Evolutionary conservation across 2,113 vertebrate species (phyloP).

Genomic region (Riparia riparia): DNA sequence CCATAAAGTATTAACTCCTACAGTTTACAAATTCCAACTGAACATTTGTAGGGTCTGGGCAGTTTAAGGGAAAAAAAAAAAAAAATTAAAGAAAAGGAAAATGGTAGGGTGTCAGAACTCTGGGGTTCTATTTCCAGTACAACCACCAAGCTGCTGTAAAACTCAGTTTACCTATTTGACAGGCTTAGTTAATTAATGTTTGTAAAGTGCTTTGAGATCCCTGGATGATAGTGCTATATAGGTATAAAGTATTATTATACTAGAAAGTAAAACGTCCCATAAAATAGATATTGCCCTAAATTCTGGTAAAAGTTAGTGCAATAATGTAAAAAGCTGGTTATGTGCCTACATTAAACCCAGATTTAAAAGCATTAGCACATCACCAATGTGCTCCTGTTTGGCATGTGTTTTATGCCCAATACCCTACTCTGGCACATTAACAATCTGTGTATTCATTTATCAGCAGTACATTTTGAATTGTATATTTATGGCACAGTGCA

Average conservation of each 20-base stretch:
- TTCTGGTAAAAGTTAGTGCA: constrained; percentile 73
- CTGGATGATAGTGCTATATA: constrained; percentile 64
- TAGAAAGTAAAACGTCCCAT: constrained; percentile 52
- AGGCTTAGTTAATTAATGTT: constrained; percentile 75
- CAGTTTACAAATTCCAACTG: not conserved
- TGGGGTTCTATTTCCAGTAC: constrained; percentile 46
- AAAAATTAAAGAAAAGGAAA: not conserved
- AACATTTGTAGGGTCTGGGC: not conserved
- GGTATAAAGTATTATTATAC: constrained; percentile 77
- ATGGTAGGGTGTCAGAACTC: not conserved
- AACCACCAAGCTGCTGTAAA: constrained; percentile 53
- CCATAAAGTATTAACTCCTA: not conserved
- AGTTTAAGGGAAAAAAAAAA: not conserved
- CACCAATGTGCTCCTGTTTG: constrained; percentile 86
- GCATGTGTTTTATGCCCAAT: constrained; percentile 88
- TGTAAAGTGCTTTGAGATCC: constrained; percentile 73
- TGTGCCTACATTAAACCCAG: constrained; percentile 71
- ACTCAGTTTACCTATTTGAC: constrained; percentile 75
- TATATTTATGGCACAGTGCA: constrained; percentile 98
- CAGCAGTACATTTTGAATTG: constrained; percentile 96
- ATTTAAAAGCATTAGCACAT: constrained; percentile 85
- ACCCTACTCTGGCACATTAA: constrained; percentile 96
- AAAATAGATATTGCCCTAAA: constrained; percentile 71
- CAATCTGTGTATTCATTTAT: constrained; percentile 99
- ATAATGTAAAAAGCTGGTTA: constrained; percentile 69